These are phyloP conservation scores for Masticophis lateralis DNA, from an alignment of 2,797 vertebrate species.

Conservation along the genomic window DNA sequence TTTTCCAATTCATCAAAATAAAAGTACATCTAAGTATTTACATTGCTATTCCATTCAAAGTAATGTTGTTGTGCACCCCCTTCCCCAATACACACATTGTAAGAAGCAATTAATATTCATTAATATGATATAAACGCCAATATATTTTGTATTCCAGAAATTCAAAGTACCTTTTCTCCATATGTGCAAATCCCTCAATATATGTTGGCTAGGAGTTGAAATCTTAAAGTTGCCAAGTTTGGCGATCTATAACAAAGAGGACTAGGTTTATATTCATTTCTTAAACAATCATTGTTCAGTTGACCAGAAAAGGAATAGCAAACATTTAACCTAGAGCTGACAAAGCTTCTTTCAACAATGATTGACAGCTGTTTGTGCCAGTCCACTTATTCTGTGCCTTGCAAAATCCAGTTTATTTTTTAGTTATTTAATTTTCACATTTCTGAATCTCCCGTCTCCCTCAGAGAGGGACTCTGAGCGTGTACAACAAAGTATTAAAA, in stretches of 20 bases:
- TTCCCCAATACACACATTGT: constrained; percentile 51
- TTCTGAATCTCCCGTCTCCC: too few species aligned
- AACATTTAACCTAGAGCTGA: constrained; percentile 58
- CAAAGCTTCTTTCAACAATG: constrained; percentile 43
- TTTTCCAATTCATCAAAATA: constrained; percentile 53
- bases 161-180: constrained; percentile 52
- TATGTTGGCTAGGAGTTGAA: too few species aligned
- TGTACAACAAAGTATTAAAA: too few species aligned
- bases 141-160: constrained; percentile 62
- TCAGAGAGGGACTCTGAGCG: too few species aligned
- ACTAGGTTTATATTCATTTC: constrained; percentile 48
- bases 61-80: constrained; percentile 44
- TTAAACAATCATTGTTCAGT: constrained; percentile 57
- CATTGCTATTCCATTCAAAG: constrained; percentile 43
- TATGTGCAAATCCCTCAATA: constrained; percentile 35
- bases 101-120: constrained; percentile 71
- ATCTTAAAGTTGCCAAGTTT: too few species aligned
- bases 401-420: constrained; percentile 9
- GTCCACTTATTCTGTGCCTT: constrained; percentile 43
- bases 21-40: constrained; percentile 52
- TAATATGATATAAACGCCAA: constrained; percentile 71
- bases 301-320: constrained; percentile 61
- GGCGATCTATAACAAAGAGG: neutral
- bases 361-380: constrained; percentile 42
- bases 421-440: too few species aligned